Percentiles rank a stretch among this genome's conserved stretches.
Conservation (phyloP, 2,113 vertebrate genomes). For the Bombycilla garrulus region DNA sequence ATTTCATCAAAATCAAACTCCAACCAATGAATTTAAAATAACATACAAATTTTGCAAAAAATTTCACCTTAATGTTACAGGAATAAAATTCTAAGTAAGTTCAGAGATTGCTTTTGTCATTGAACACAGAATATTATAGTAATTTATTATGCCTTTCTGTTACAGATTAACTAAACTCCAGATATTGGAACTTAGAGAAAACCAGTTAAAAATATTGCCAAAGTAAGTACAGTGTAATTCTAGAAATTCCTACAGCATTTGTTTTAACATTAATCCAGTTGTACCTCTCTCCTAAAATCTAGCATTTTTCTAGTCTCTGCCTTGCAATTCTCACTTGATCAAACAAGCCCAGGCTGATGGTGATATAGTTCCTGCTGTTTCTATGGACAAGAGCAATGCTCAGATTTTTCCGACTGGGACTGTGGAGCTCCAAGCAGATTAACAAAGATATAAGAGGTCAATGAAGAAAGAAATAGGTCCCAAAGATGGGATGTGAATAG, state of each 20-base stretch:
- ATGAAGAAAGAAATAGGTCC: background rate
- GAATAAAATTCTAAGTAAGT: background rate
- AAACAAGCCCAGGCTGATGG: background rate
- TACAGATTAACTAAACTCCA: constrained; percentile 93
- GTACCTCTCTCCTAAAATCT: background rate
- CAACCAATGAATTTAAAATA: background rate
- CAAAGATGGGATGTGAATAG: background rate
- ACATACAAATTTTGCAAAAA: background rate
- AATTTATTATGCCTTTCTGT: background rate
- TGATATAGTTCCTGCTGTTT: background rate
- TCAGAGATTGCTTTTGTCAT: background rate
- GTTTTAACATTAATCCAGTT: background rate
- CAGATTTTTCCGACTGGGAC: background rate
- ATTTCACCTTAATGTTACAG: background rate
- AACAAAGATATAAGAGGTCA: background rate
- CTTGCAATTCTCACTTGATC: background rate
- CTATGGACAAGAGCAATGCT: background rate
- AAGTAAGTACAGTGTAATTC: constrained; percentile 83
- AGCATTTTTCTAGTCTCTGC: background rate
- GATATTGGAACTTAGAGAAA: constrained; percentile 97
- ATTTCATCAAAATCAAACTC: background rate
- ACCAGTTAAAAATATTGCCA: constrained; percentile 98
- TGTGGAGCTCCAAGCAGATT: background rate
- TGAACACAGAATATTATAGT: background rate
- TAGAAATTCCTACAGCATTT: background rate